phyloP scores from a whole-genome alignment of 2,888 invertebrate species.

The Limnephilus marmoratus region DNA sequence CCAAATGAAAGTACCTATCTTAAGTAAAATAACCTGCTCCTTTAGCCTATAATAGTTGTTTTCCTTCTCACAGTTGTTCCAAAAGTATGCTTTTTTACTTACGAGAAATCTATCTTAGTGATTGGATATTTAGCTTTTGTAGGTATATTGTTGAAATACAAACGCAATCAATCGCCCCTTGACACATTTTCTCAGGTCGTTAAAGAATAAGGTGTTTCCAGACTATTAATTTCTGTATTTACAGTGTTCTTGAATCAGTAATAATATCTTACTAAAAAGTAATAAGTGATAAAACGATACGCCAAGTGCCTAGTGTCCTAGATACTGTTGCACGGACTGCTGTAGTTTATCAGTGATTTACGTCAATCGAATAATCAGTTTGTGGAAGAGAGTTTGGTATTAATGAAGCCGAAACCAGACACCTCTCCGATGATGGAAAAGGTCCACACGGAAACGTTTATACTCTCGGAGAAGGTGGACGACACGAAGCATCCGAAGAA shows the following conservation, averaged over 20 bases:
- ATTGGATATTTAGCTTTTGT: neutral
- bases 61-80: too few species aligned
- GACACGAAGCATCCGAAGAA: constrained; percentile 74
- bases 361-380: constrained; percentile 11
- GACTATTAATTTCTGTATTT: neutral
- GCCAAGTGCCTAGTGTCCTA: neutral
- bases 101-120: neutral
- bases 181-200: constrained; percentile 10
- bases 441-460: constrained; percentile 74
- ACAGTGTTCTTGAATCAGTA: neutral
- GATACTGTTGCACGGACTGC: neutral
- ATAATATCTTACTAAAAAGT: neutral
- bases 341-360: neutral
- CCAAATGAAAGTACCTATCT: too few species aligned
- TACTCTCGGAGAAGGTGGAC: constrained; percentile 78
- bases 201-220: neutral
- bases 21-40: neutral
- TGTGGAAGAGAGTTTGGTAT: constrained; percentile 60
- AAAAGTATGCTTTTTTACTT: neutral
- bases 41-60: too few species aligned
- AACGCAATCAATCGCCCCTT: neutral
- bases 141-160: neutral
- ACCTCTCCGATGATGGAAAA: constrained; percentile 65
- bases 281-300: constrained; percentile 24
- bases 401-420: constrained; percentile 68